A percentile compares a stretch with the other conserved stretches of the same genome.
Conservation (phyloP, 2,113 vertebrate genomes). For the Hemibagrus wyckioides region DNA sequence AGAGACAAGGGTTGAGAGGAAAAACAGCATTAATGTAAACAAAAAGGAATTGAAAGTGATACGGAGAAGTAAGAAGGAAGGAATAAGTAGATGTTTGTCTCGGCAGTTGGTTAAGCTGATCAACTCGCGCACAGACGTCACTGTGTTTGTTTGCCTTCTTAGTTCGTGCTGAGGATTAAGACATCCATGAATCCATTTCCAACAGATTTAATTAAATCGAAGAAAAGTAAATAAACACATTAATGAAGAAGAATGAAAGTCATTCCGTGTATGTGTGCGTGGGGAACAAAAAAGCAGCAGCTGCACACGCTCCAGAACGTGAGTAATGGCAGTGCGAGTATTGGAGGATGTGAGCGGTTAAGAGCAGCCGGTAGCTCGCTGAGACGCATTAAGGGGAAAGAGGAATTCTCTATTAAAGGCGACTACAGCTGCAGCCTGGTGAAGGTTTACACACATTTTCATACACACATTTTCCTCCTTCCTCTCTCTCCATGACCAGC, state of each 20-base stretch:
- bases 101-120: slow-evolving; percentile 52
- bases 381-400: slow-evolving; percentile 32
- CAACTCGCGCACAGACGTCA: slow-evolving; percentile 59
- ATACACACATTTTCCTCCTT: neutral
- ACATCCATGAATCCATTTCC: slow-evolving; percentile 60
- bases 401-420: slow-evolving; percentile 21
- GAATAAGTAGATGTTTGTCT: slow-evolving; percentile 21
- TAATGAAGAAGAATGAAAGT: slow-evolving; percentile 48
- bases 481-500: neutral
- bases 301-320: slow-evolving; percentile 10
- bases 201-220: slow-evolving; percentile 70
- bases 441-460: neutral
- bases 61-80: neutral
- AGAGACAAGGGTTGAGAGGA: neutral
- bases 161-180: slow-evolving; percentile 9
- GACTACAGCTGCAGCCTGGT: slow-evolving; percentile 24
- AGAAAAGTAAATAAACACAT: slow-evolving; percentile 49
- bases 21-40: neutral
- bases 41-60: neutral
- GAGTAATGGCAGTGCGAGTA: slow-evolving; percentile 28
- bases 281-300: neutral
- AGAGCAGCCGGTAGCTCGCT: slow-evolving; percentile 27
- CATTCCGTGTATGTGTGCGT: slow-evolving; percentile 13
- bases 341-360: slow-evolving; percentile 39
- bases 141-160: slow-evolving; percentile 40